Conservation (phyloP, 1,140 invertebrate genomes). For the Meloidogyne floridensis region DNA sequence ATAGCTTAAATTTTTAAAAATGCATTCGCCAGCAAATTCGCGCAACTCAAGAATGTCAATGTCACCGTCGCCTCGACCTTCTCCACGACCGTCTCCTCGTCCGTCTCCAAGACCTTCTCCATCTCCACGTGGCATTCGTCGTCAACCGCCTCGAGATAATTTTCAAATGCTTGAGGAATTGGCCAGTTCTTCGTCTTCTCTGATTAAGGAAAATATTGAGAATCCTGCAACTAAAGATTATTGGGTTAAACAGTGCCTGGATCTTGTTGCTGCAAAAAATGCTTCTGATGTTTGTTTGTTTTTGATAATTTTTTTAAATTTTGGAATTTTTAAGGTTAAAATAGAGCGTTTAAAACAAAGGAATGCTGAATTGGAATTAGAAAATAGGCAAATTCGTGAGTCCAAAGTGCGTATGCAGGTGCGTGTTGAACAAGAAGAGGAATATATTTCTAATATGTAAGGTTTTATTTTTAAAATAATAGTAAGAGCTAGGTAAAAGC, state of each 20-base stretch:
- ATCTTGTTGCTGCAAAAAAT: conserved; percentile 37
- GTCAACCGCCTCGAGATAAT: conserved; percentile 4
- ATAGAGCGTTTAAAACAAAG: conserved; percentile 36
- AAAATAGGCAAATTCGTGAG: conserved; percentile 42
- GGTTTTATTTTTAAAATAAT: background rate
- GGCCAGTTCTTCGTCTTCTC: conserved; percentile 6
- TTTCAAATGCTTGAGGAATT: conserved; percentile 3
- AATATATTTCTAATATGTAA: conserved; percentile 35
- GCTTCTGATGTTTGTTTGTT: conserved; percentile 37
- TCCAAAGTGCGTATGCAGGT: conserved; percentile 46
- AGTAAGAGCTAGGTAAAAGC: background rate
- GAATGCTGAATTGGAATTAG: conserved; percentile 34
- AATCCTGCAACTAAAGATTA: conserved; percentile 22
- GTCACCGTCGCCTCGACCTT: background rate
- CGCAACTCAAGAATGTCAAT: conserved; percentile 9
- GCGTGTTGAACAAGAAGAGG: conserved; percentile 44
- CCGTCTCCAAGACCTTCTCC: conserved; percentile 12
- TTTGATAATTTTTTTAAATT: background rate
- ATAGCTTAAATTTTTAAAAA: background rate
- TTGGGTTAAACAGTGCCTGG: conserved; percentile 39
- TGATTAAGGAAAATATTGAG: conserved; percentile 14
- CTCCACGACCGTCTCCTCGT: background rate
- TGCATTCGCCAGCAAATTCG: conserved; percentile 16
- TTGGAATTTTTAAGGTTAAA: conserved; percentile 26
- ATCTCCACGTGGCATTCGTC: conserved; percentile 16